phyloP scores from a whole-genome alignment of 2,888 invertebrate species.

The Protophormia terraenovae region DNA sequence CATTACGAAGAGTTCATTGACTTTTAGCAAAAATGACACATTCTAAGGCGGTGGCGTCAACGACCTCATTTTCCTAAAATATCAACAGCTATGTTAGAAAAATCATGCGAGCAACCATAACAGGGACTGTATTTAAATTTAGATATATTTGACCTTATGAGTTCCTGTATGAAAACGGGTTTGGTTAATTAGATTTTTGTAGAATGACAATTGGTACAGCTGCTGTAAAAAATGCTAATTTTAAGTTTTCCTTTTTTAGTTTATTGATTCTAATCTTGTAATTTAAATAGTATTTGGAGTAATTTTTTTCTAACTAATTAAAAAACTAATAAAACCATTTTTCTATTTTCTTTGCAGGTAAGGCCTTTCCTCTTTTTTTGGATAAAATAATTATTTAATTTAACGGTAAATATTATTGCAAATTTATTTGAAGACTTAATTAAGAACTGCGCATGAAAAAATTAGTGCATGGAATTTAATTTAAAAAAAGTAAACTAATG shows the following conservation, averaged over 20 bases:
- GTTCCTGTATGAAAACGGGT: neutral
- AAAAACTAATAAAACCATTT: no score
- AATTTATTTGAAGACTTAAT: no score
- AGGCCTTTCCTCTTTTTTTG: no score
- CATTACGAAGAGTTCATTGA: neutral
- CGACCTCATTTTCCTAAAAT: neutral
- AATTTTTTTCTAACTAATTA: no score
- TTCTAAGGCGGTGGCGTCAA: slow-evolving; percentile 20
- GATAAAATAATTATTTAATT: no score
- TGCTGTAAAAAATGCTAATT: neutral
- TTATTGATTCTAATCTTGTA: no score
- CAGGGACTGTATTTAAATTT: neutral
- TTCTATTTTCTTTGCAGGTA: neutral
- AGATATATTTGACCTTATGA: neutral
- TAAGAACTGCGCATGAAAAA: no score
- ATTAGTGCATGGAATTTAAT: no score
- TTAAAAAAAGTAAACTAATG: no score
- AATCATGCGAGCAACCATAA: neutral
- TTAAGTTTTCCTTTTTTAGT: no score
- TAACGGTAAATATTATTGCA: no score
- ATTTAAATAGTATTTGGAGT: neutral
- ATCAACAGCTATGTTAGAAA: neutral
- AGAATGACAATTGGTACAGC: no score
- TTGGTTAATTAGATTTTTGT: neutral
- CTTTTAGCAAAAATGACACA: slow-evolving; percentile 35